Conservation (phyloP, 2,797 vertebrate genomes). For the Lateolabrax maculatus region DNA sequence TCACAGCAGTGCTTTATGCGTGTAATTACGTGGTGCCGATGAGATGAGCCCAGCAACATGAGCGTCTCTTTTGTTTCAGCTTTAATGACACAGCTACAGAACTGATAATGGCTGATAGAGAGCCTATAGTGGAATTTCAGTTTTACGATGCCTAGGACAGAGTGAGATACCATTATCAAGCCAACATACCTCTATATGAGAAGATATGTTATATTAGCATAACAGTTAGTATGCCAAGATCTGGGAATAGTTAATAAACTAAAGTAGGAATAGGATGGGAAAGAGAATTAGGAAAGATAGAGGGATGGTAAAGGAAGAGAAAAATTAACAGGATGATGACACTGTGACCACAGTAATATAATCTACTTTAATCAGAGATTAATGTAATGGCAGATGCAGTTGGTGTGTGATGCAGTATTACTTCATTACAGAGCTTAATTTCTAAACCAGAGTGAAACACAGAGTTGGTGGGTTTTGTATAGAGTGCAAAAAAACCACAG, state of each 20-base stretch:
- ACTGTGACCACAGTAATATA: constrained; percentile 16
- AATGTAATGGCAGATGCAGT: constrained; percentile 12
- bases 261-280: background rate
- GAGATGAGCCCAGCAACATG: constrained; percentile 57
- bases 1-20: constrained; percentile 61
- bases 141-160: constrained; percentile 8
- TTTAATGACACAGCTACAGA: constrained; percentile 60
- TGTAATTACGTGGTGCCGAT: constrained; percentile 70
- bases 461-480: background rate
- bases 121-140: constrained; percentile 16
- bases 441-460: background rate
- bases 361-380: constrained; percentile 28
- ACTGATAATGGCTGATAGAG: constrained; percentile 40
- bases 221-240: background rate
- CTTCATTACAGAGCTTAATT: constrained; percentile 2
- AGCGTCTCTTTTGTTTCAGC: constrained; percentile 59
- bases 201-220: background rate
- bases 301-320: background rate
- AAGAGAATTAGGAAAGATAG: background rate
- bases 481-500: background rate
- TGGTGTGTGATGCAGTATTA: constrained; percentile 4
- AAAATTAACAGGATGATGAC: background rate
- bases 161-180: constrained; percentile 17
- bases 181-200: background rate
- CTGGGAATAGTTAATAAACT: background rate